Base-by-base conservation (phyloP, 2,113 vertebrate species). In the Malurus alboscapulatus region DNA sequence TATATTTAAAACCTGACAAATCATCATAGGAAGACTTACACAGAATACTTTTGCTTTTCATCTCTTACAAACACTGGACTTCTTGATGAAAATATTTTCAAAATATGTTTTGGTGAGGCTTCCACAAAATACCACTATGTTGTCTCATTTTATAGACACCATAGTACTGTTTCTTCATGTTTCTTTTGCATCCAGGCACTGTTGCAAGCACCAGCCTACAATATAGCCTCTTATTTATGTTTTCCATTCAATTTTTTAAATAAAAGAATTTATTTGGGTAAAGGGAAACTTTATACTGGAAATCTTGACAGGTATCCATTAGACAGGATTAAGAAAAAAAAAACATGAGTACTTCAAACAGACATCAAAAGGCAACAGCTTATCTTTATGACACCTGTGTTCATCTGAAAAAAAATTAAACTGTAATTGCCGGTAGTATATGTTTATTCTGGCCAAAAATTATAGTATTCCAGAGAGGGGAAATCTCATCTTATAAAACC, bases 191-290 rank as follows among this genome's bases (percentile, higher is more conserved):
- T 63, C 9, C 24, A 67, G 14, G 7, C 24, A 75, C 9, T 27
- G 8, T 30, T 59, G 10, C 50, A n/a, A 12, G 16, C 3, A 11
- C 40, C 6, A 54, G 21, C 9, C 6, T 44, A 20, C 1, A 2
- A 71, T 40, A 47, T 2, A 13, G 4, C 9, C 1, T 48, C 3
- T 71, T 40, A 17, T 22, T 36, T 36, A 44, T 50, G 19, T 36
- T 57, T 14, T 14, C 34, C 1, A 9, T 21, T 26, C 2, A 0
- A 5, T 14, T 12, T 13, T 17, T 29, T 32, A 27, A 40, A 34
- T 14, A 18, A 36, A 40, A 5, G 0, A 25, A 63, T 62, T 6
- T 59, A 2, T 90, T 61, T 45, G 12, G 1, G 2, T 62, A 25
- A 10, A 42, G 5, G 11, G 11, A 62, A 45, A 55, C 3, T 16